These are phyloP conservation scores for Anas platyrhynchos DNA, from an alignment of 2,113 vertebrate species.

Conservation along the genomic window DNA sequence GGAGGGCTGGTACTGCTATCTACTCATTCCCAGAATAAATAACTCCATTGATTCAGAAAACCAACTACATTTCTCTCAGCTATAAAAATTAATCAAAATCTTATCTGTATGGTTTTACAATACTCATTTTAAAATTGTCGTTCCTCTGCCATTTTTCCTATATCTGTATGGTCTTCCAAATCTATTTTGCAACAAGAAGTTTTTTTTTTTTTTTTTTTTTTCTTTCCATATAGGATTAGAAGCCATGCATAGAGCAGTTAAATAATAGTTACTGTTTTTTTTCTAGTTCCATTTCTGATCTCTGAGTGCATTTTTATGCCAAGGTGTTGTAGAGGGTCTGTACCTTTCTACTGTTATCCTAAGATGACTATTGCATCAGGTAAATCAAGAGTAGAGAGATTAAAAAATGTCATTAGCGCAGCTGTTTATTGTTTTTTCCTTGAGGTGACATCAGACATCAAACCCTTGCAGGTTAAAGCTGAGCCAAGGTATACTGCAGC, in stretches of 20 bases:
- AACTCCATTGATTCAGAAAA: conserved; percentile 21
- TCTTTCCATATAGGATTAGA: conserved; percentile 6
- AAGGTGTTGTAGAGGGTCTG: background rate
- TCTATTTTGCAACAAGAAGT: background rate
- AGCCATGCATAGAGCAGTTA: background rate
- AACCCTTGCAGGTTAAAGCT: conserved; percentile 8
- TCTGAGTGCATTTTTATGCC: background rate
- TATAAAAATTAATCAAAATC: conserved; percentile 12
- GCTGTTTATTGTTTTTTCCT: conserved; percentile 45
- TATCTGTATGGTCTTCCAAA: background rate
- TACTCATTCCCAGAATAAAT: background rate
- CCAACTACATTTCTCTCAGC: background rate
- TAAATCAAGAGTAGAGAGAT: conserved; percentile 22
- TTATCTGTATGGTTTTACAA: background rate
- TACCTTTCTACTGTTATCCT: background rate
- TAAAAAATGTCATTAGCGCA: conserved; percentile 27
- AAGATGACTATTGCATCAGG: background rate
- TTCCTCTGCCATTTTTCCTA: background rate
- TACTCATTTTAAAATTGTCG: background rate
- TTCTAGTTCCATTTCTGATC: background rate
- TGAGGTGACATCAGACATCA: conserved; percentile 40
- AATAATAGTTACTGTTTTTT: background rate
- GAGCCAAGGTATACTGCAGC: background rate
- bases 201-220: background rate
- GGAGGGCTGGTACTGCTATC: background rate